Evolutionary conservation across 2,113 vertebrate genomes (phyloP).

Genomic region (Lipotes vexillifer): DNA sequence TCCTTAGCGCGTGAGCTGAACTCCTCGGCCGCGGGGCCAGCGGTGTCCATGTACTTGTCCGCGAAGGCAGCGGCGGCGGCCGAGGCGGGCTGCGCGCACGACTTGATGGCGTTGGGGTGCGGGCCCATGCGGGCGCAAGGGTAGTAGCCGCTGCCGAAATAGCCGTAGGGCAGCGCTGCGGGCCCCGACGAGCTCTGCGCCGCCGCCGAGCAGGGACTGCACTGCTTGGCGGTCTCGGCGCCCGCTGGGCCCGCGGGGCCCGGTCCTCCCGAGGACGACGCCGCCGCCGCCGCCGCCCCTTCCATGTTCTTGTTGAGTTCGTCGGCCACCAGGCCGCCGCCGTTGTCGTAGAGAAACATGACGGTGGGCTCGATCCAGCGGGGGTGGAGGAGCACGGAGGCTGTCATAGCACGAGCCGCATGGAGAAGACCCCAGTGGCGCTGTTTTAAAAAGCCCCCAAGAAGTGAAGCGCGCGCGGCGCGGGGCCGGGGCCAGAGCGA

Average conservation of each 20-base stretch:
- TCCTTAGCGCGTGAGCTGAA: constrained; percentile 95
- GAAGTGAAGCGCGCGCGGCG: constrained; percentile 89
- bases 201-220: constrained; percentile 95
- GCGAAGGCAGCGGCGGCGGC: constrained; percentile 93
- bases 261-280: constrained; percentile 69
- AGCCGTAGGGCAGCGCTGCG: constrained; percentile 95
- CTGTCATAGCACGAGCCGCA: constrained; percentile 99
- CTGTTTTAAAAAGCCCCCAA: constrained; percentile 96
- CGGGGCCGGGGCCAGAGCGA: constrained; percentile 74
- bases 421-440: constrained; percentile 90
- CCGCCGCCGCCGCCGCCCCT: constrained; percentile 85
- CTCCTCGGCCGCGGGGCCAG: constrained; percentile 90
- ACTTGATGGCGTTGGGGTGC: constrained; percentile 91
- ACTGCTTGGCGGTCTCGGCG: constrained; percentile 95
- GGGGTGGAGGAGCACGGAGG: constrained; percentile 97
- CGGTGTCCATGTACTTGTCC: constrained; percentile 90
- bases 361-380: constrained; percentile 98
- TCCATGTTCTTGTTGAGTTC: constrained; percentile 98
- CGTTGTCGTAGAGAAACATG: constrained; percentile 99
- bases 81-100: constrained; percentile 91
- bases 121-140: constrained; percentile 93
- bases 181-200: constrained; percentile 90
- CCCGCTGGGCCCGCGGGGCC: constrained; percentile 88
- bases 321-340: constrained; percentile 87
- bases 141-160: constrained; percentile 97